Conservation (phyloP, 2,797 vertebrate species). For the Cynopterus sphinx region DNA sequence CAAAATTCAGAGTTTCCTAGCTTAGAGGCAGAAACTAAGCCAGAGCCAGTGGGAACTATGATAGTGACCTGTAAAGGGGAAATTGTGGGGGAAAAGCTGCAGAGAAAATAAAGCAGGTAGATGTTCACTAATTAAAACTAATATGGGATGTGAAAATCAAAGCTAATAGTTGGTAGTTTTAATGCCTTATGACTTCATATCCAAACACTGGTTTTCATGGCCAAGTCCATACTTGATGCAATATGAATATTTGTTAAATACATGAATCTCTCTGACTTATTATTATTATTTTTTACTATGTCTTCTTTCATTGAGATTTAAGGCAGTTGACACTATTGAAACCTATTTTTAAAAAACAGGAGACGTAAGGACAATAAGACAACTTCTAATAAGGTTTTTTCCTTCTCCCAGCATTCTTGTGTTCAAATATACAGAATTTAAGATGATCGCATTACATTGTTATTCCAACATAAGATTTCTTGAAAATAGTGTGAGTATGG, state of each 20-base stretch:
- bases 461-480: constrained; percentile 4
- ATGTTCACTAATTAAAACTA: constrained; percentile 48
- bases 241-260: neutral
- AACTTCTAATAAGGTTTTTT: neutral
- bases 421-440: neutral
- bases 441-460: neutral
- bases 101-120: constrained; percentile 33
- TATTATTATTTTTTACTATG: neutral
- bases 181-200: neutral
- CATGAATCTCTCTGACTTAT: neutral
- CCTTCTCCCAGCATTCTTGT: neutral
- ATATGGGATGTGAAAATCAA: neutral
- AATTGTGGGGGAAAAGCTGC: neutral
- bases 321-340: neutral
- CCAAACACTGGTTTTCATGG: neutral
- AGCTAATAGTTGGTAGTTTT: neutral
- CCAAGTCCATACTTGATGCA: neutral
- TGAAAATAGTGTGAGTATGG: neutral
- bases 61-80: constrained; percentile 31
- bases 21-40: constrained; percentile 70
- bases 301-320: neutral
- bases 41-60: neutral
- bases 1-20: constrained; percentile 65
- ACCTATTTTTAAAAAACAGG: neutral
- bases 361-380: neutral